phyloP scores from a whole-genome alignment of 2,797 vertebrate genomes.

The Apogon talboti region DNA sequence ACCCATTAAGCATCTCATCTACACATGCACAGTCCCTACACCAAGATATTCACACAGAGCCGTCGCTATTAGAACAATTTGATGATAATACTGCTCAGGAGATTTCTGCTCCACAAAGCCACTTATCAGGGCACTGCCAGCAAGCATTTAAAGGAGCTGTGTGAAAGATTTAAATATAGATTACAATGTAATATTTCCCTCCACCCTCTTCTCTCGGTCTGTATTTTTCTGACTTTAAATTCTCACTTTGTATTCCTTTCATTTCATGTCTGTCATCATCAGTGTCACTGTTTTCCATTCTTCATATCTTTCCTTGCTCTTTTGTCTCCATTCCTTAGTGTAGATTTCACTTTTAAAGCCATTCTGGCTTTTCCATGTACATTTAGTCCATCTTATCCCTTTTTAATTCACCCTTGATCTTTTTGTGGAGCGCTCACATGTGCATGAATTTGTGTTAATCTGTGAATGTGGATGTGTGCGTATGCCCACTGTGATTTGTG shows the following conservation, averaged over 20 bases:
- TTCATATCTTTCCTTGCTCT: constrained; percentile 33
- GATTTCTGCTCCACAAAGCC: constrained; percentile 69
- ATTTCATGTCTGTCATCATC: constrained; percentile 35
- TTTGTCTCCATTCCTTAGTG: constrained; percentile 40
- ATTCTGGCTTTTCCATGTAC: constrained; percentile 29
- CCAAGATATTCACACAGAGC: constrained; percentile 44
- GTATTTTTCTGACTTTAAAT: constrained; percentile 42
- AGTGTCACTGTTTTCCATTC: constrained; percentile 25
- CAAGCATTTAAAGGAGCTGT: constrained; percentile 63
- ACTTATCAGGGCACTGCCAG: constrained; percentile 74
- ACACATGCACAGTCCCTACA: constrained; percentile 26
- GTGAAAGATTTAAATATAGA: constrained; percentile 72
- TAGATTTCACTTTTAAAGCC: constrained; percentile 53
- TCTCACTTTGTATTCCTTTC: constrained; percentile 26
- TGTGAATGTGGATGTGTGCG: constrained; percentile 31
- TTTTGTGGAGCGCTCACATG: constrained; percentile 41
- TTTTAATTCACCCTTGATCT: constrained; percentile 56
- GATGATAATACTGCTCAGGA: constrained; percentile 65
- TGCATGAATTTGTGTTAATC: constrained; percentile 55
- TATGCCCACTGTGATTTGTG: constrained; percentile 41
- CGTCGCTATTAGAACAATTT: constrained; percentile 67
- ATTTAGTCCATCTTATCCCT: constrained; percentile 56
- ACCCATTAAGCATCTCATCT: constrained; percentile 11
- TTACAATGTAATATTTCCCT: constrained; percentile 48
- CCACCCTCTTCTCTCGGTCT: constrained; percentile 33